Base-by-base conservation (phyloP, 2,888 invertebrate species). In the Timandra comae region DNA sequence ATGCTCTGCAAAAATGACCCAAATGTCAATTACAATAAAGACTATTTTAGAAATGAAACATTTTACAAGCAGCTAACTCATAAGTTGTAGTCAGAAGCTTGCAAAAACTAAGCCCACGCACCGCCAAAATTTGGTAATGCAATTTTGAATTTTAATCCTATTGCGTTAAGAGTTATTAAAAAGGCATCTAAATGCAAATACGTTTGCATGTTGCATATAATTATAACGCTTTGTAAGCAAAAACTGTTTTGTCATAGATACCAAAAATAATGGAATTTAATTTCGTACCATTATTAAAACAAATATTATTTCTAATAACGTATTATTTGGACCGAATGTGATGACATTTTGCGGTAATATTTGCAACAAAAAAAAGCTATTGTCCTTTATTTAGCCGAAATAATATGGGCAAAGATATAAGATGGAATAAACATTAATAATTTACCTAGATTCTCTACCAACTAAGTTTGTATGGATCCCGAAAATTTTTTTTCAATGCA, bases 221-320 rank as follows among this genome's bases (percentile, higher is more conserved):
- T 49, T 49, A 49, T 38, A 43, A 64, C 59, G 62, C 63, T 63
- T 66, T 50, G 51, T 53, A 59, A 59, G 47, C 65, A 63, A 62
- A 64, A 60, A 68, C 47, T 56, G 64, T 66, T 66, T 64, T 68
- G 64, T 67, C 65, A 59, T 58, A 58, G 53, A 51, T 13, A 16
- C 42, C 32, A 44, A 56, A 65, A 62, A 66, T 63, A 56, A 60
- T 56, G 48, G 47, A 56, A 41, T 52, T 54, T 60, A 56, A 38
- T 47, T 42, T 38, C 41, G 48, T 49, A 48, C 42, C 42, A 47
- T 49, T 53, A 57, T 56, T 49, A 58, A 41, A 47, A 52, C 52
- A 64, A 70, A 64, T 67, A 65, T 63, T 63, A 49, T 48, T 57
- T 60, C 56, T 66, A 67, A 63, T 68, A 65, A 59, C 53, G 34